Evolutionary conservation across 37 sponge, comb jelly and placozoan species (phyloP).

Genomic region (Beroe forskalii): DNA sequence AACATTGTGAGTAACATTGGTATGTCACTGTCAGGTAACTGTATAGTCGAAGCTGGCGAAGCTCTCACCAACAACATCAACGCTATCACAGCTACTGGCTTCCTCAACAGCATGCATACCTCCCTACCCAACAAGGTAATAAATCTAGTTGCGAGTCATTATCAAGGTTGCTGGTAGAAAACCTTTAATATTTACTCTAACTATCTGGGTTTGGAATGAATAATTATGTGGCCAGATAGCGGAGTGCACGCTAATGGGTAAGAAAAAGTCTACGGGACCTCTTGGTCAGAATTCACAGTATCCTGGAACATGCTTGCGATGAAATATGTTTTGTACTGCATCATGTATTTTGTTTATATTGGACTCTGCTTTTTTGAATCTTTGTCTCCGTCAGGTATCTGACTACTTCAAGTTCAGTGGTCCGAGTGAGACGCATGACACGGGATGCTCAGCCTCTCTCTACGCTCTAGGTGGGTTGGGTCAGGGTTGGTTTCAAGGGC

Average conservation of each 20-base stretch:
- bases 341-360: too few species aligned
- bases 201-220: too few species aligned
- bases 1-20: too few species aligned
- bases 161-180: not conserved
- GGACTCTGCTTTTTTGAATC: too few species aligned
- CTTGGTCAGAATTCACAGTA: too few species aligned
- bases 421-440: constrained; percentile 66
- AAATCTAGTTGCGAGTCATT: not conserved
- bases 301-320: too few species aligned
- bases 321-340: too few species aligned
- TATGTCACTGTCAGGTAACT: constrained; percentile 40
- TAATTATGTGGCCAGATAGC: too few species aligned
- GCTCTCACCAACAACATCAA: constrained; percentile 51
- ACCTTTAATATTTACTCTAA: too few species aligned
- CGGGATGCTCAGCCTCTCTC: constrained; percentile 68
- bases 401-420: constrained; percentile 66
- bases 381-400: constrained; percentile 63
- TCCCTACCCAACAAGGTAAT: constrained; percentile 52
- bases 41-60: constrained; percentile 51
- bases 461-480: constrained; percentile 56
- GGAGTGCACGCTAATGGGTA: too few species aligned
- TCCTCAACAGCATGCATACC: constrained; percentile 46
- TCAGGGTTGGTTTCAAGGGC: too few species aligned
- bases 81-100: constrained; percentile 49
- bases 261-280: too few species aligned